Evolutionary conservation across 2,113 vertebrate species (phyloP).

Genomic region (Macquaria ambigua): DNA sequence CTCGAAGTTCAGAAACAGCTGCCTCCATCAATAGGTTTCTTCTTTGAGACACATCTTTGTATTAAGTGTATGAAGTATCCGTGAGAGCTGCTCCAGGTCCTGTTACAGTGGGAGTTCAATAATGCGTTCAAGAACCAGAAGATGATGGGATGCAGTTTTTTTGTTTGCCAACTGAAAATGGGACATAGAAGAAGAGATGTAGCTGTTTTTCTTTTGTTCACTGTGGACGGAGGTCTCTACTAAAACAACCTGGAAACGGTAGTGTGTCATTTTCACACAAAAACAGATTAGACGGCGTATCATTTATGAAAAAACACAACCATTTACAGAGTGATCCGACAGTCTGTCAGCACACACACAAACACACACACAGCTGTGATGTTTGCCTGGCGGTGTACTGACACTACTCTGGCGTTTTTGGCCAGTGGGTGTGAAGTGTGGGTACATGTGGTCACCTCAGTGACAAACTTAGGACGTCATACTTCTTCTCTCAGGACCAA

Average conservation of each 20-base stretch:
- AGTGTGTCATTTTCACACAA: not conserved
- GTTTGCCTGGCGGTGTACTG: slow-evolving; percentile 29
- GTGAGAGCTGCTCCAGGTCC: too few species aligned
- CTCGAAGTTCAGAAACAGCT: too few species aligned
- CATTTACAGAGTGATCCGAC: not conserved
- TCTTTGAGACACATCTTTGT: too few species aligned
- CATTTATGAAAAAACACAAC: not conserved
- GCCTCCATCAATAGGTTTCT: too few species aligned
- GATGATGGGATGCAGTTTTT: not conserved
- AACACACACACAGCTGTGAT: slow-evolving; percentile 20
- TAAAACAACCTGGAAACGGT: not conserved
- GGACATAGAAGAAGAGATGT: not conserved
- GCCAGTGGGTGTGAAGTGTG: slow-evolving; percentile 61
- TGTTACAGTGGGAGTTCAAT: too few species aligned
- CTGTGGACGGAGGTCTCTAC: not conserved
- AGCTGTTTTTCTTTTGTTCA: not conserved
- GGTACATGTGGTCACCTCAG: slow-evolving; percentile 26
- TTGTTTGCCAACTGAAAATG: not conserved
- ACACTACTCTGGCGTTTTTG: slow-evolving; percentile 28
- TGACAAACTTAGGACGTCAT: not conserved
- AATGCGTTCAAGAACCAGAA: too few species aligned
- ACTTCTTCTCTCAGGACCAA: not conserved
- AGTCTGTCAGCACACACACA: slow-evolving; percentile 12
- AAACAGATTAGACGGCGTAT: not conserved
- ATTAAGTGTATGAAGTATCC: too few species aligned